These are phyloP conservation scores for Bombus confusus DNA, from an alignment of 1,140 invertebrate species.

Conservation along the genomic window DNA sequence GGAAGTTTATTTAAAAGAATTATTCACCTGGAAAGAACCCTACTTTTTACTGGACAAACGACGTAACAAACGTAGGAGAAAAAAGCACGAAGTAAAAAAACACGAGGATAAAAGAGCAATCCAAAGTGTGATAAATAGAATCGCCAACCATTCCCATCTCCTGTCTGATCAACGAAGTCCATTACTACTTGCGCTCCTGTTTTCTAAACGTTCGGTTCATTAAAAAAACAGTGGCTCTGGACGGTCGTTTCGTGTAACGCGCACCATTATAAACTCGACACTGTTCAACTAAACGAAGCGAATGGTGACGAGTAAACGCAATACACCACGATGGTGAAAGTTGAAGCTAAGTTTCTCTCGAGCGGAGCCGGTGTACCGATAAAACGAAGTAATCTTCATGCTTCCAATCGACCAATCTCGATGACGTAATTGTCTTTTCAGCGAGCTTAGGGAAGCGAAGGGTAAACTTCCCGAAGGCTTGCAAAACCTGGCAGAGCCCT, in stretches of 20 bases:
- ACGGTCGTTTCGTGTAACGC: background rate
- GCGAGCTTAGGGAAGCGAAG: constrained; percentile 39
- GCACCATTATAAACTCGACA: constrained; percentile 34
- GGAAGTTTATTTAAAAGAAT: background rate
- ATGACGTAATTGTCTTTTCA: constrained; percentile 56
- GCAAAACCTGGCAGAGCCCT: constrained; percentile 5
- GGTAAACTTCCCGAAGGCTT: constrained; percentile 43
- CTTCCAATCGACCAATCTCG: constrained; percentile 49
- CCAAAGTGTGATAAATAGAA: background rate
- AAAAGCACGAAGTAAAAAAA: too few relatives aligned
- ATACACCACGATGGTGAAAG: constrained; percentile 4
- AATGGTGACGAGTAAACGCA: constrained; percentile 25
- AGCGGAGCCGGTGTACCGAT: background rate
- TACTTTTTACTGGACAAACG: background rate
- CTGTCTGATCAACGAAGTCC: background rate
- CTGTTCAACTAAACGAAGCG: constrained; percentile 9
- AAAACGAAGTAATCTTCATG: constrained; percentile 49
- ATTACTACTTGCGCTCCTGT: background rate
- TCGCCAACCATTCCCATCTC: background rate
- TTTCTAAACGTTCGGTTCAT: background rate
- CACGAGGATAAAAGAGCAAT: background rate
- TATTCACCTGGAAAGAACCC: background rate
- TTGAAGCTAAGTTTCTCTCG: constrained; percentile 19
- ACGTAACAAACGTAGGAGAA: background rate
- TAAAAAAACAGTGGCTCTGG: too few relatives aligned